These are phyloP conservation scores for Ceryle rudis DNA, from an alignment of 2,797 vertebrate species.

Conservation along the genomic window DNA sequence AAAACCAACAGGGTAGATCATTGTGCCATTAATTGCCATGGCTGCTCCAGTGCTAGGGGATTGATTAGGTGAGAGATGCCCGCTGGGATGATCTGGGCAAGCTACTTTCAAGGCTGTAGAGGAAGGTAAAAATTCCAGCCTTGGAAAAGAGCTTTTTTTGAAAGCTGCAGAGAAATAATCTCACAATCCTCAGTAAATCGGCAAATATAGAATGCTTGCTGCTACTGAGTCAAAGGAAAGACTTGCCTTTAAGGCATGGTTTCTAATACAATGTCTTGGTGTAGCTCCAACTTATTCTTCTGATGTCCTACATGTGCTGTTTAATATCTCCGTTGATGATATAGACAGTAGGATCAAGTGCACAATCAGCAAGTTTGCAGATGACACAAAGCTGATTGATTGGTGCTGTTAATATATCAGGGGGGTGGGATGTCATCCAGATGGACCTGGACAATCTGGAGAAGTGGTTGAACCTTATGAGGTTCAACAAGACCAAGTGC, in stretches of 20 bases:
- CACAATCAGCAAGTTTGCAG: too few relatives aligned
- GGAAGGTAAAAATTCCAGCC: background rate
- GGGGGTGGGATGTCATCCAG: too few relatives aligned
- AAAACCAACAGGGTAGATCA: background rate
- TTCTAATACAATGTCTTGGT: background rate
- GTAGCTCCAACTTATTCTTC: background rate
- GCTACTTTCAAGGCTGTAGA: background rate
- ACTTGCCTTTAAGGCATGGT: background rate
- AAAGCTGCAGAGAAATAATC: background rate
- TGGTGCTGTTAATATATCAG: too few relatives aligned
- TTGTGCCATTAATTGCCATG: background rate
- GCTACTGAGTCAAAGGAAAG: background rate
- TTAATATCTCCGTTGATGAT: too few relatives aligned
- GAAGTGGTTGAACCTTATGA: too few relatives aligned
- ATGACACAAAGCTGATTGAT: too few relatives aligned
- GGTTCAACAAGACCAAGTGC: too few relatives aligned
- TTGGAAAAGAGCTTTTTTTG: background rate
- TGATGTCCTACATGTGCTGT: background rate
- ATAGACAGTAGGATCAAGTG: too few relatives aligned
- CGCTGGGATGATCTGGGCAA: background rate
- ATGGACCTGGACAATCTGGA: too few relatives aligned
- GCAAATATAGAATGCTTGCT: background rate
- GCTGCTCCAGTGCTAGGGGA: background rate
- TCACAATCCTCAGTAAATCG: background rate
- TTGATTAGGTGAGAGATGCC: conserved; percentile 15